Conservation (phyloP, 2,797 vertebrate genomes). For the Acridotheres tristis region DNA sequence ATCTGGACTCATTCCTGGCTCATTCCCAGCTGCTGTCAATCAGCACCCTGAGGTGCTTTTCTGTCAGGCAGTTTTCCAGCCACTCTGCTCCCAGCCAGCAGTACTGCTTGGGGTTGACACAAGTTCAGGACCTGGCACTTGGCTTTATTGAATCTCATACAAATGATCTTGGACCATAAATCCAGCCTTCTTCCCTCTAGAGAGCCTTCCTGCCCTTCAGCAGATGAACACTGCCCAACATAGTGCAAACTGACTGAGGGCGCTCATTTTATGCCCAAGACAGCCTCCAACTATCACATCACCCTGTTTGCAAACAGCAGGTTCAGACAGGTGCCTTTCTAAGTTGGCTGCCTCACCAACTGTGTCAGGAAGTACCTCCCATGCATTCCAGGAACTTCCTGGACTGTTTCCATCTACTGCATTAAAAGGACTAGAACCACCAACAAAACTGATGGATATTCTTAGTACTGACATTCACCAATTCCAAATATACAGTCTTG, state of each 20-base stretch:
- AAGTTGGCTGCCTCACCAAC: neutral
- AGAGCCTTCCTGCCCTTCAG: neutral
- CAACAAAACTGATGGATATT: neutral
- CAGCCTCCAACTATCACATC: neutral
- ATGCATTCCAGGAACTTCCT: neutral
- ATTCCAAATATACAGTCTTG: neutral
- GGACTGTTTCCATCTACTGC: neutral
- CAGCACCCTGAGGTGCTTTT: neutral
- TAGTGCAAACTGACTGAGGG: neutral
- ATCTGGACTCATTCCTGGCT: neutral
- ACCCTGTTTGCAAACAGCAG: neutral
- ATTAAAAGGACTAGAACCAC: neutral
- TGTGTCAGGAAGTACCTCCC: neutral
- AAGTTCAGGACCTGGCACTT: neutral
- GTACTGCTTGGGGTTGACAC: neutral
- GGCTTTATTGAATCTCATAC: neutral
- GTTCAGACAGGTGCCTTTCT: neutral
- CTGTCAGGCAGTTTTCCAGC: neutral
- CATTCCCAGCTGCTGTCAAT: neutral
- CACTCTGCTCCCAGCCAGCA: neutral
- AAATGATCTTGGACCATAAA: rapidly evolving
- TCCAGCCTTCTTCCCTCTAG: neutral
- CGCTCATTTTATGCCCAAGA: neutral
- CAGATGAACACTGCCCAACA: neutral
- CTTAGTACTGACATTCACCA: neutral